Conservation (phyloP, 2,113 vertebrate genomes). For the Hippocampus guttulatus region DNA sequence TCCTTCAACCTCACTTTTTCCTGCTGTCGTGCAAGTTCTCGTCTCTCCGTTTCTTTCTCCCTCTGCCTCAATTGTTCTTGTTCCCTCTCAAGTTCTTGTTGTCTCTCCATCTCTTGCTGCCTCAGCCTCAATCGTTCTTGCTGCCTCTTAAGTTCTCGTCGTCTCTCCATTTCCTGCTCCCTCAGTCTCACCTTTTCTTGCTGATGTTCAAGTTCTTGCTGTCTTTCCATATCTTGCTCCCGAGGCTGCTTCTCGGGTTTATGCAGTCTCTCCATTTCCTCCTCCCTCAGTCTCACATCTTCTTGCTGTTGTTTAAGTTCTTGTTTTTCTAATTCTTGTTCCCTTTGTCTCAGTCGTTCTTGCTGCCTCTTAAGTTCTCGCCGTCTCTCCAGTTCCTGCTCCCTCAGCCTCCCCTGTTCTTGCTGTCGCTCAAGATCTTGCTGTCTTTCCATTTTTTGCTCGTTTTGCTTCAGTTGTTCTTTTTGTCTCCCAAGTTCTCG, state of each 20-base stretch:
- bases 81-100: background rate
- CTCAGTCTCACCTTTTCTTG: background rate
- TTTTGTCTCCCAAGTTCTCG: background rate
- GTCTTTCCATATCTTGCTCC: background rate
- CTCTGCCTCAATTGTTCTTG: background rate
- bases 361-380: conserved; percentile 21
- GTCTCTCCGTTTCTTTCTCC: background rate
- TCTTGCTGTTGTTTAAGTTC: background rate
- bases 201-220: background rate
- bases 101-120: background rate
- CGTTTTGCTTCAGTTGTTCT: background rate
- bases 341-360: conserved; percentile 10
- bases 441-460: background rate
- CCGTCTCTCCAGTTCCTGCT: conserved; percentile 1
- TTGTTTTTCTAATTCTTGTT: conserved; percentile 8
- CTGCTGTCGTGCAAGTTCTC: background rate
- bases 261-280: background rate
- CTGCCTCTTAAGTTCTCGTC: conserved; percentile 8
- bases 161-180: background rate
- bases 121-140: background rate
- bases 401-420: background rate
- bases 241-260: background rate
- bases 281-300: background rate
- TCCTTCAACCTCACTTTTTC: background rate
- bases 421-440: background rate